Percentiles rank a stretch among this genome's conserved stretches.
Evolutionary conservation across 2,888 invertebrate species (phyloP).

Genomic region (Marasmarcha lunaedactyla): DNA sequence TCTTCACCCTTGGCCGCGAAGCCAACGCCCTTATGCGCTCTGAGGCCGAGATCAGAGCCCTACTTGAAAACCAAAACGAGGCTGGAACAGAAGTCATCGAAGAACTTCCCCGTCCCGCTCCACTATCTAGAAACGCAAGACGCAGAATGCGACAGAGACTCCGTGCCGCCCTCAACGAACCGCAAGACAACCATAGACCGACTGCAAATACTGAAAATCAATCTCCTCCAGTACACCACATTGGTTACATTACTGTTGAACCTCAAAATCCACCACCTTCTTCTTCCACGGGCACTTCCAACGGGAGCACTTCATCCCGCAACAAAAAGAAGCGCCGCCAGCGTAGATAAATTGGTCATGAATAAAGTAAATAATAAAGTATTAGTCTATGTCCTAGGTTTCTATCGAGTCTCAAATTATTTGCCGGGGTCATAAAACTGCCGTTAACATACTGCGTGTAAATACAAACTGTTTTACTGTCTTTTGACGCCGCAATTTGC

Average conservation of each 20-base stretch:
- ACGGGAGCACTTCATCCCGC: slow-evolving; percentile 19
- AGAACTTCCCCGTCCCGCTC: not conserved
- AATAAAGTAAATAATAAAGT: slow-evolving; percentile 9
- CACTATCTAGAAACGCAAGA: slow-evolving; percentile 43
- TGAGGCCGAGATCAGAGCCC: slow-evolving; percentile 33
- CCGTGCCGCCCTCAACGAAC: slow-evolving; percentile 33
- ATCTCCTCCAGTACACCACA: slow-evolving; percentile 9
- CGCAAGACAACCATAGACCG: slow-evolving; percentile 10
- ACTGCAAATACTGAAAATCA: not conserved
- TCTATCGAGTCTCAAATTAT: slow-evolving; percentile 24
- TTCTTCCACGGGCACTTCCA: slow-evolving; percentile 13
- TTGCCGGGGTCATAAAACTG: slow-evolving; percentile 26
- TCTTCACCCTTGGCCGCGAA: slow-evolving; percentile 43
- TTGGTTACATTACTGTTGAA: slow-evolving; percentile 9
- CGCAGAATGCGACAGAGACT: slow-evolving; percentile 44
- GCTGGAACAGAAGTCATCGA: not conserved
- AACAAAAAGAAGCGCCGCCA: slow-evolving; percentile 51
- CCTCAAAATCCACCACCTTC: slow-evolving; percentile 16
- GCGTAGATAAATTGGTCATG: slow-evolving; percentile 35
- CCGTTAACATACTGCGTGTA: slow-evolving; percentile 28
- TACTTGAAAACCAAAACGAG: slow-evolving; percentile 21
- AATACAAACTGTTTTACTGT: slow-evolving; percentile 26
- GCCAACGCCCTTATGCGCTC: slow-evolving; percentile 34
- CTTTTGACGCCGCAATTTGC: slow-evolving; percentile 46
- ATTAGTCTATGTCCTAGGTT: slow-evolving; percentile 24